A percentile compares a stretch with the other conserved stretches of the same genome.
These are phyloP conservation scores for Pagetopsis macropterus DNA, from an alignment of 2,797 vertebrate species.

Conservation along the genomic window DNA sequence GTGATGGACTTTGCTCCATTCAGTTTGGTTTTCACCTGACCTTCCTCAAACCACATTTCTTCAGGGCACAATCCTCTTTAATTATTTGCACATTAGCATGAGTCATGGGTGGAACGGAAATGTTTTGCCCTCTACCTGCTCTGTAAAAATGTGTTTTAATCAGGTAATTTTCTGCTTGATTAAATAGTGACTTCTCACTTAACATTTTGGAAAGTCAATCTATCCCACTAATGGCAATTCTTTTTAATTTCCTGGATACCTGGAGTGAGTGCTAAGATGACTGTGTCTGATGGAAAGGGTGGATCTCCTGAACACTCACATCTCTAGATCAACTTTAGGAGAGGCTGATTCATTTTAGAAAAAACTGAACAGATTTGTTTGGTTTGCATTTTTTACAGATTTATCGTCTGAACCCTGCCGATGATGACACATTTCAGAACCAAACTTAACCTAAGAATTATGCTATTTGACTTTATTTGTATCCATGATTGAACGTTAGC, in stretches of 20 bases:
- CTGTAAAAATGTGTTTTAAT: slow-evolving; percentile 12
- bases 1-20: slow-evolving; percentile 19
- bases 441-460: too few relatives aligned
- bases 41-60: slow-evolving; percentile 12
- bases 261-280: background rate
- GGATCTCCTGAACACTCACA: slow-evolving; percentile 5
- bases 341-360: background rate
- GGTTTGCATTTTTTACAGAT: background rate
- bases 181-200: slow-evolving; percentile 47
- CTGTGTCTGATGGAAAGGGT: background rate
- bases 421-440: too few relatives aligned
- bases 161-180: slow-evolving; percentile 43
- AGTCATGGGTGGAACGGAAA: slow-evolving; percentile 21
- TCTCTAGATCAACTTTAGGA: background rate
- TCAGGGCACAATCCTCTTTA: slow-evolving; percentile 1
- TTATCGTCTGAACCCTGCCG: background rate
- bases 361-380: background rate
- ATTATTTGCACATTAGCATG: slow-evolving; percentile 18
- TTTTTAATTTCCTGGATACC: background rate
- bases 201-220: slow-evolving; percentile 60
- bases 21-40: slow-evolving; percentile 12
- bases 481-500: background rate
- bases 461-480: too few relatives aligned
- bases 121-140: slow-evolving; percentile 37
- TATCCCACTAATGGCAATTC: slow-evolving; percentile 53